Percentiles rank a stretch among this genome's conserved stretches.
Evolutionary conservation across 2,113 vertebrate species (phyloP).

Genomic region (Oenanthe oenanthe): DNA sequence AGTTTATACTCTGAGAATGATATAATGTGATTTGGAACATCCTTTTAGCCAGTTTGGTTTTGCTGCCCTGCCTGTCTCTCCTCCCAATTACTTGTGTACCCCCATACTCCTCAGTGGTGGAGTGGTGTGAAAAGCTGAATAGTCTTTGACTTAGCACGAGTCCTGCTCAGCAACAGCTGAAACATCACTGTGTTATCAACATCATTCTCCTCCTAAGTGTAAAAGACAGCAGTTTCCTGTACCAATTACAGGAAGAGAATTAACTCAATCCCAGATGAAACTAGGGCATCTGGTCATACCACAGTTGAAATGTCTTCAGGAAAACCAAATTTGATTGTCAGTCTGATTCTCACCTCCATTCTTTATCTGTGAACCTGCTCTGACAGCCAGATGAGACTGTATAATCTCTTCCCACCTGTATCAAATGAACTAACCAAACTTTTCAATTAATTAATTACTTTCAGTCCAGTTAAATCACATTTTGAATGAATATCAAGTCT

Average conservation of each 20-base stretch:
- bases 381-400: neutral
- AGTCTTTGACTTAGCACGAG: neutral
- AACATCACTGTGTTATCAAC: neutral
- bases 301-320: neutral
- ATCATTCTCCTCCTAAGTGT: neutral
- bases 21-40: neutral
- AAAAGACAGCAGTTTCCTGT: neutral
- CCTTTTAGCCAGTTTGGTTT: neutral
- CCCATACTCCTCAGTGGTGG: neutral
- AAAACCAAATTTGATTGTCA: neutral
- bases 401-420: neutral
- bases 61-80: neutral
- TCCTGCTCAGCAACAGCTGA: neutral
- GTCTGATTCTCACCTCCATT: neutral
- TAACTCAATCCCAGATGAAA: neutral
- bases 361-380: neutral
- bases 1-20: no score
- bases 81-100: neutral
- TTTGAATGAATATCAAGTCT: neutral
- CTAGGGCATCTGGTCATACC: neutral
- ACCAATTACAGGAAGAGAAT: neutral
- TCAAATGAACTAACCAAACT: neutral
- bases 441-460: neutral
- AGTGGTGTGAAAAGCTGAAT: neutral
- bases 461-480: neutral